Evolutionary conservation across 2,113 vertebrate genomes (phyloP).

Genomic region (Aleadryas rufinucha): DNA sequence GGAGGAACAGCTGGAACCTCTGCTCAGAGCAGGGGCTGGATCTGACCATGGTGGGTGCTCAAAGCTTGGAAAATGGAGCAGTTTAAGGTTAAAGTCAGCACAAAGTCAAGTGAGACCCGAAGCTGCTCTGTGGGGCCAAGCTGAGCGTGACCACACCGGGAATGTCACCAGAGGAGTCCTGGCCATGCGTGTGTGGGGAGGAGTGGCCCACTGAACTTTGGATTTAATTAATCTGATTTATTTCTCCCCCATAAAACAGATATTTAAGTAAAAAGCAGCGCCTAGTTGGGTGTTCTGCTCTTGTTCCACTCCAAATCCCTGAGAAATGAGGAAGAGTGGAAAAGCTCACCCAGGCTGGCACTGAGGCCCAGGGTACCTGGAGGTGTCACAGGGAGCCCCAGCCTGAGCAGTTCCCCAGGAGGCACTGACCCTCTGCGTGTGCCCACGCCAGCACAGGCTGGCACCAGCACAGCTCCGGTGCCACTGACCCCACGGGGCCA

Average conservation of each 20-base stretch:
- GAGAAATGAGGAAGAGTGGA: background rate
- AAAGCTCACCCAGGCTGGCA: too few species aligned
- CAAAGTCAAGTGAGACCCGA: background rate
- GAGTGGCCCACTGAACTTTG: background rate
- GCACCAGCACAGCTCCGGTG: background rate
- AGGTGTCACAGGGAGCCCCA: background rate
- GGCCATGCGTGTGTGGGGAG: too few species aligned
- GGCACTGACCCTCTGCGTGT: background rate
- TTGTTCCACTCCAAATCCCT: too few species aligned
- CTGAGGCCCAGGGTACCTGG: background rate
- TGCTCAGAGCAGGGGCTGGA: background rate
- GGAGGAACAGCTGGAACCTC: background rate
- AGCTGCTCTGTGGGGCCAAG: background rate
- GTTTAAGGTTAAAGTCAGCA: background rate
- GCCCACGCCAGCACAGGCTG: background rate
- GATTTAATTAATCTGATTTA: background rate
- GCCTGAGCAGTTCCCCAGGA: background rate
- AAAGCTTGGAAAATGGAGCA: background rate
- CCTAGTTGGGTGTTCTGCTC: background rate
- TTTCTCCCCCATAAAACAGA: background rate
- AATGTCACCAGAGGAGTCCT: background rate
- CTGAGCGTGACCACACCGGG: rapidly evolving
- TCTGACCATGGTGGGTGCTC: background rate
- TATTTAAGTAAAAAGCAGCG: rapidly evolving
- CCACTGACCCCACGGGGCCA: rapidly evolving